Evolutionary conservation across 2,888 invertebrate species (phyloP), one percentile per base, ranked within the genome.

Genomic region (Hanleya hanleyi): DNA sequence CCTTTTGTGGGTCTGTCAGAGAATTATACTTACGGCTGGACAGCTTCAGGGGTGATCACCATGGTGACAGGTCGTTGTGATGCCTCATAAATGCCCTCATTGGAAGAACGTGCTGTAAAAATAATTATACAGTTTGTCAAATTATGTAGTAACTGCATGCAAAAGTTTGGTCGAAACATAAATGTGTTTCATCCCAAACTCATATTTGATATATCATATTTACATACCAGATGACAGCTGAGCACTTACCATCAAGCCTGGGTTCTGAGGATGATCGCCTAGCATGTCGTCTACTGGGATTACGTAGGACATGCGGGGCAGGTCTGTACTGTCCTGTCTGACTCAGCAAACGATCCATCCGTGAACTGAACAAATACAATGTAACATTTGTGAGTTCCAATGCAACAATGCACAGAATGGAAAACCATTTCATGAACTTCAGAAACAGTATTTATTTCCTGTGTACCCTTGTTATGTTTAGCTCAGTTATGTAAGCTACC

Each of bases 201-300:
- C 9, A 41, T 18, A 41, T 12, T 12, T 41, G 18, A 41, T 12
- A 41, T 41, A 18, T 9, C 41, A 41, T 18, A 41, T 12, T 12
- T 41, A 18, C 9, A 12, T 41, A 41, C 9, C 57, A 57, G 9
- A 57, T 57, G 29, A 29, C 64, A n/a, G n/a, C n/a, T n/a, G n/a
- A n/a, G n/a, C 7, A 70, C 71, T 73, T 71, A 83, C 84, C 79
- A 71, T 82, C 81, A 12, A 87, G 77, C 62, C 83, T 77, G 1
- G 85, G 78, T 66, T 87, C 87, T n/a, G 86, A 87, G 72, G 79
- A 79, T 35, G 82, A 78, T 35, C 89, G 76, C 18, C 89, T 76
- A 26, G 84, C 82, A 61, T 88, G 86, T 29, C 89, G 78, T 75
- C 85, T 78, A 74, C 88, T 88, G 26, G 87, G 85, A 7, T 83